A percentile compares a stretch with the other conserved stretches of the same genome.
These are phyloP conservation scores for Canis aureus DNA, from an alignment of 2,113 vertebrate species.

Conservation along the genomic window DNA sequence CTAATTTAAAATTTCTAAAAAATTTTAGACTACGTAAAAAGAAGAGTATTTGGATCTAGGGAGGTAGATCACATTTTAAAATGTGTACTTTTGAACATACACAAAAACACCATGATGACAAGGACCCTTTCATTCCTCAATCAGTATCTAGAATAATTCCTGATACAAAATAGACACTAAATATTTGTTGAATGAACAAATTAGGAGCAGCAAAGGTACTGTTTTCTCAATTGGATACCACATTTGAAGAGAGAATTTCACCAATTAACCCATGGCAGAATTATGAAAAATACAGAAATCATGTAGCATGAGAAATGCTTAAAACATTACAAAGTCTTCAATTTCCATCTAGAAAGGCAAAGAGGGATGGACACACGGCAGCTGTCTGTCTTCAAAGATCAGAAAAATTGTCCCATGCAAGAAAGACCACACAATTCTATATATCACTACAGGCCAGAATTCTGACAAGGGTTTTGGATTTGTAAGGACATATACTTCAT, in stretches of 20 bases:
- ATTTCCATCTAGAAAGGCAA: background rate
- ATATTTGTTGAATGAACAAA: background rate
- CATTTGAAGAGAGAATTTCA: slow-evolving; percentile 43
- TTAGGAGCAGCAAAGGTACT: background rate
- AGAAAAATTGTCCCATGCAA: background rate
- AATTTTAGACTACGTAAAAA: background rate
- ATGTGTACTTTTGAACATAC: background rate
- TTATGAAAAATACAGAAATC: background rate
- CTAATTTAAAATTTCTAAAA: background rate
- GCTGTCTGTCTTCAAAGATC: background rate
- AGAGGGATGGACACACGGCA: background rate
- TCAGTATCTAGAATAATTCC: background rate
- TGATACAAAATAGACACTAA: background rate
- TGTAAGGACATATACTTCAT: background rate
- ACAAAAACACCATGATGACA: background rate
- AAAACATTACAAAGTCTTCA: background rate
- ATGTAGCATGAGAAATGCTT: background rate
- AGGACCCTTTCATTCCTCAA: background rate
- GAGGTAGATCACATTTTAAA: background rate
- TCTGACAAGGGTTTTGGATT: background rate
- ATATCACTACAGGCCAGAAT: background rate
- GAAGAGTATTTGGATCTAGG: background rate
- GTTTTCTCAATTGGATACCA: background rate
- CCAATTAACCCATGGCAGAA: background rate
- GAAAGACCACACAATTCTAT: background rate